Conservation (phyloP, 2,113 vertebrate species). For the Sebastes schlegelii region DNA sequence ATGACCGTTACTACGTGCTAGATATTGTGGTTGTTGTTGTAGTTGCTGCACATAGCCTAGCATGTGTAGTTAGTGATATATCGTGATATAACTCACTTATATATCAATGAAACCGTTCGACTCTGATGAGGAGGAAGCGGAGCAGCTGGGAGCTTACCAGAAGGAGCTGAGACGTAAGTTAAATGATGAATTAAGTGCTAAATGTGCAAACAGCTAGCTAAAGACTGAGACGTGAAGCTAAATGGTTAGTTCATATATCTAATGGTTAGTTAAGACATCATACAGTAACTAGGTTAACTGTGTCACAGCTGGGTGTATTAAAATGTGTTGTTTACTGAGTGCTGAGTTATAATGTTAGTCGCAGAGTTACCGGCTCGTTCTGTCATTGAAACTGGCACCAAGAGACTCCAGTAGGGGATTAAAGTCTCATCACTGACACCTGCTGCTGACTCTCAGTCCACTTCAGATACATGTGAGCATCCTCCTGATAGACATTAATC, state of each 20-base stretch:
- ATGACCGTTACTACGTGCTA: constrained; percentile 13
- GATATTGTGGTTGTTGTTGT: neutral
- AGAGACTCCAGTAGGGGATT: neutral
- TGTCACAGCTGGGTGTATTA: neutral
- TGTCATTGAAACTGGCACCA: neutral
- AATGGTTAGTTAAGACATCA: too few relatives aligned
- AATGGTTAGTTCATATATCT: neutral
- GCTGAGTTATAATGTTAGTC: neutral
- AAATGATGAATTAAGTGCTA: neutral
- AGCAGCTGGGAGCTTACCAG: constrained; percentile 67
- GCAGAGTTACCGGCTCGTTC: neutral
- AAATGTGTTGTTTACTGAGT: neutral
- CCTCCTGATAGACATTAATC: neutral
- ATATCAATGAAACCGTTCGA: constrained; percentile 75
- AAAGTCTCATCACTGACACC: constrained; percentile 45
- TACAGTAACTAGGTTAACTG: neutral
- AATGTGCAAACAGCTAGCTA: constrained; percentile 30
- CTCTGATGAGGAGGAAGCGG: constrained; percentile 76
- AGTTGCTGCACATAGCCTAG: constrained; percentile 9
- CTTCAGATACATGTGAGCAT: too few relatives aligned
- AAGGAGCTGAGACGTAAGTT: constrained; percentile 79
- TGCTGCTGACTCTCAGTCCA: constrained; percentile 27
- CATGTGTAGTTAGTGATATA: neutral
- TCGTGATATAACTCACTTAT: neutral
- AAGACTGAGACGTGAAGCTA: neutral